Conservation (phyloP, 2,113 vertebrate species). For the Mirza zaza region DNA sequence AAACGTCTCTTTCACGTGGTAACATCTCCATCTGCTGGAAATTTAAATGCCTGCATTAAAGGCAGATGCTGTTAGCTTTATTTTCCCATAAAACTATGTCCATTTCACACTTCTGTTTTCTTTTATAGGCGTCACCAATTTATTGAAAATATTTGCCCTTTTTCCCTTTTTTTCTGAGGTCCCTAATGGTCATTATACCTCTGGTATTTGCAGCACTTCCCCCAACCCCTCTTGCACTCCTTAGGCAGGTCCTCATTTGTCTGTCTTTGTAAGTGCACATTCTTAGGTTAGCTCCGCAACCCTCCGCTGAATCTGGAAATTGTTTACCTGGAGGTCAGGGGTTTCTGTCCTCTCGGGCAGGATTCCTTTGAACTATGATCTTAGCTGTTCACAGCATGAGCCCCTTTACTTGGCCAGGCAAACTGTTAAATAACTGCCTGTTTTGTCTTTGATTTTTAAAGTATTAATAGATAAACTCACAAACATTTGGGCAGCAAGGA, state of each 20-base stretch:
- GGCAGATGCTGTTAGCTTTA: background rate
- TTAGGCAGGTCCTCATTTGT: background rate
- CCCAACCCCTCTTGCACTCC: background rate
- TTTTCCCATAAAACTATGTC: background rate
- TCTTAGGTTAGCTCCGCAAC: background rate
- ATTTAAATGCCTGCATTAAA: slow-evolving; percentile 52
- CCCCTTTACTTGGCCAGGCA: background rate
- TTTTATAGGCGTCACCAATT: background rate
- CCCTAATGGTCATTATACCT: background rate
- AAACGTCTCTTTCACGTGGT: slow-evolving; percentile 15
- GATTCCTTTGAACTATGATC: background rate
- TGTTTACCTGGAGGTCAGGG: background rate
- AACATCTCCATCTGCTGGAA: slow-evolving; percentile 75
- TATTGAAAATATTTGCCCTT: background rate
- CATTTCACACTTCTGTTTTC: background rate
- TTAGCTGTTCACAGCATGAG: background rate
- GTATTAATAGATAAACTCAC: background rate
- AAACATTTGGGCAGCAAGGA: background rate
- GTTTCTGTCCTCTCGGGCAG: background rate
- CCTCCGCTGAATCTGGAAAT: background rate
- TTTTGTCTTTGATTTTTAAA: slow-evolving; percentile 36
- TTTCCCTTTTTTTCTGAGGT: background rate
- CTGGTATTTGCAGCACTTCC: background rate
- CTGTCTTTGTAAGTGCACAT: background rate
- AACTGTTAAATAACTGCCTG: background rate